Evolutionary conservation across 2,888 invertebrate species (phyloP).

Genomic region (Zootermopsis nevadensis): DNA sequence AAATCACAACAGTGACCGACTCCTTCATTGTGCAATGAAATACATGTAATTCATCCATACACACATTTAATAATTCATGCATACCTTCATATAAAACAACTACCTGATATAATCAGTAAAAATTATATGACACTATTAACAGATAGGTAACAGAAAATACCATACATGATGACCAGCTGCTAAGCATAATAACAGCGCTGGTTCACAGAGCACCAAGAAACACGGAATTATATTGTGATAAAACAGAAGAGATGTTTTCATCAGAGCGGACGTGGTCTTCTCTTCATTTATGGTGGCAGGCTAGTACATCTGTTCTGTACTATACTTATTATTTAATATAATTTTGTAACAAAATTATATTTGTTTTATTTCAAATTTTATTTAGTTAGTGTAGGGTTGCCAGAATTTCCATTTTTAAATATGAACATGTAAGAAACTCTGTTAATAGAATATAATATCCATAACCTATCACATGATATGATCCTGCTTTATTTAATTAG

Average conservation of each 20-base stretch:
- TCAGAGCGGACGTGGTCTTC: background rate
- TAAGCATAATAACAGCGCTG: conserved; percentile 8
- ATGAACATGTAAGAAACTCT: too few species aligned
- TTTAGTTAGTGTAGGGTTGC: too few species aligned
- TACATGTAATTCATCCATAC: background rate
- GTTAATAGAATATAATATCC: too few species aligned
- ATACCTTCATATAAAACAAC: background rate
- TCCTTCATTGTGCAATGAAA: background rate
- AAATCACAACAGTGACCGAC: background rate
- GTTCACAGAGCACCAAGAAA: conserved; percentile 26
- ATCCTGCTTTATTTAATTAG: too few species aligned
- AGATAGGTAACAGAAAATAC: background rate
- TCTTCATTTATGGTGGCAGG: background rate
- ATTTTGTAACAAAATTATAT: too few species aligned
- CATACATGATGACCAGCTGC: background rate
- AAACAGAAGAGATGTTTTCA: background rate
- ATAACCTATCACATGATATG: too few species aligned
- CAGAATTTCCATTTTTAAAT: too few species aligned
- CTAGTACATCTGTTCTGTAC: background rate
- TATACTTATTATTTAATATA: background rate
- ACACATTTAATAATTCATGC: background rate
- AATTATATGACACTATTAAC: background rate
- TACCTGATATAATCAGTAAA: conserved; percentile 6
- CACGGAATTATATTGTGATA: background rate
- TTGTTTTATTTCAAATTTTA: too few species aligned